Percentiles rank a stretch among this genome's conserved stretches.
Evolutionary conservation across 1,140 invertebrate species (phyloP).

Genomic region (Mactra quadrangularis): DNA sequence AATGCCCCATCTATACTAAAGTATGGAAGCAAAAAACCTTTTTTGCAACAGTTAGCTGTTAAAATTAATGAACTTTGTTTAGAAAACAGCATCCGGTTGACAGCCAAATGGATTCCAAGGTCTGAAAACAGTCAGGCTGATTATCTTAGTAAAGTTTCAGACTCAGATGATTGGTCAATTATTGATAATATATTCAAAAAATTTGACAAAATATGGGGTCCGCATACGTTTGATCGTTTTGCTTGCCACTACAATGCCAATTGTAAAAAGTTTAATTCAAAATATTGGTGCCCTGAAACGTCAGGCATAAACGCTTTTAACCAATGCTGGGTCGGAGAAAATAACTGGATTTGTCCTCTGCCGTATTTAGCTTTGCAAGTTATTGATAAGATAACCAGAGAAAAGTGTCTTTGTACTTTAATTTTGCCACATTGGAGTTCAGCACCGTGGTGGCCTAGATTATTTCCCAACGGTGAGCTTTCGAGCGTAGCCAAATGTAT

Average conservation of each 20-base stretch:
- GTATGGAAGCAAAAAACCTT: not conserved
- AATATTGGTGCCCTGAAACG: constrained; percentile 11
- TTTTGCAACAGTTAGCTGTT: not conserved
- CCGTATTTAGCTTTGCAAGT: not conserved
- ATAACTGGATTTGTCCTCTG: constrained; percentile 8
- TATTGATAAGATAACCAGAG: not conserved
- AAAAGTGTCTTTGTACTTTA: constrained; percentile 14
- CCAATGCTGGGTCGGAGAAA: not conserved
- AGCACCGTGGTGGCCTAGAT: not conserved
- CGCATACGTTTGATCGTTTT: not conserved
- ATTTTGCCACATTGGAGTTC: not conserved
- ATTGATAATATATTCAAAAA: not conserved
- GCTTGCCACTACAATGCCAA: constrained; percentile 7
- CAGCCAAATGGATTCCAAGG: not conserved
- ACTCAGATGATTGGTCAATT: constrained; percentile 5
- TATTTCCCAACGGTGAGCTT: not conserved
- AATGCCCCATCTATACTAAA: not conserved
- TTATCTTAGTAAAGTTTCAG: not conserved
- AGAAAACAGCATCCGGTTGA: not conserved
- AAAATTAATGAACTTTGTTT: not conserved
- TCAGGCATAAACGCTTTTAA: constrained; percentile 8
- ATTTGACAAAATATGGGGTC: not conserved
- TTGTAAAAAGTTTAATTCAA: too few species aligned
- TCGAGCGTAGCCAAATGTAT: not conserved
- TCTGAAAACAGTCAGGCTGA: not conserved